Evolutionary conservation across 2,888 invertebrate genomes (phyloP), one percentile per base, ranked within the genome.

Genomic region (Apeira syringaria): DNA sequence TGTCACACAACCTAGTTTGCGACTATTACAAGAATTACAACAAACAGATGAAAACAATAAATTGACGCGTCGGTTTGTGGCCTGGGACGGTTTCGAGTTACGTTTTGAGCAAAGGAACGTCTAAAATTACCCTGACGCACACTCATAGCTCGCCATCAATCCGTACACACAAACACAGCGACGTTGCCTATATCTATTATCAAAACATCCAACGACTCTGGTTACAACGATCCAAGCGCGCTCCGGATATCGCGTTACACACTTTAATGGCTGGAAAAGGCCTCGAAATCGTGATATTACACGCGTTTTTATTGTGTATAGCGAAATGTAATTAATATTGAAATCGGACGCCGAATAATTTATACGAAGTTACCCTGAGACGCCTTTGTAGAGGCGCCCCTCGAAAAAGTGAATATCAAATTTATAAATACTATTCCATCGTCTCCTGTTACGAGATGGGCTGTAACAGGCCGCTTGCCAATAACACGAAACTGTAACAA

Each of bases 221-320:
- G 83, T 89, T 89, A 87, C 89, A 80, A 83, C 82, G 88, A 88
- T 83, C 86, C 85, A 85, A 87, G 84, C 86, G 88, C 83, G 87
- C 87, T 88, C 85, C 85, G 78, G 80, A 81, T 85, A 87, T 89
- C 89, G 78, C 77, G 70, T 89, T 89, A 85, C 89, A 87, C 81
- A 84, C 88, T 88, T 89, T 89, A 89, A 89, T 89, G 87, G 88
- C 85, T 88, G 88, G 88, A 89, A 89, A 88, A 88, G 88, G 86
- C 89, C 89, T 87, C 89, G 86, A 88, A 88, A 89, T 86, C 81
- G 84, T 85, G 85, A 88, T 86, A 88, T 88, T 86, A 88, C 85
- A 87, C 85, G 86, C 80, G 80, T 86, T 87, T n/a, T 87, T 88
- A 85, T 88, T 87, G 81, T 85, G 71, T 84, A 84, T 85, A 75